Evolutionary conservation across 2,888 invertebrate species (phyloP).

Genomic region (Furcula furcula): DNA sequence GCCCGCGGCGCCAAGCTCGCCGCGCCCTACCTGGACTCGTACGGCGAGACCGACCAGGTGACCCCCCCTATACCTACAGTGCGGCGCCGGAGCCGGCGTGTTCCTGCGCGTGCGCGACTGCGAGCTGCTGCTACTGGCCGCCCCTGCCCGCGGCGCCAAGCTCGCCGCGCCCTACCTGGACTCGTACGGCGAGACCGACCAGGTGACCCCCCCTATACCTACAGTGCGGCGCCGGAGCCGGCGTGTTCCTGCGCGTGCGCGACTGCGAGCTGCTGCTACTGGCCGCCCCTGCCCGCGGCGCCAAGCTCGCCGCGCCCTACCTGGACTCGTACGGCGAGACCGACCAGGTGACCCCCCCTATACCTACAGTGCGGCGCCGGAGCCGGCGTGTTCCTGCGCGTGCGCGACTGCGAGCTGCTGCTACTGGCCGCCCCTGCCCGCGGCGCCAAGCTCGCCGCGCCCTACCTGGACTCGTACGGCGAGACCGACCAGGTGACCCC

Average conservation of each 20-base stretch:
- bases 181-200: constrained; percentile 90
- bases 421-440: constrained; percentile 91
- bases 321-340: constrained; percentile 97
- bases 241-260: constrained; percentile 91
- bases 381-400: constrained; percentile 94
- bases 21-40: constrained; percentile 98
- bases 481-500: constrained; percentile 70
- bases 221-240: constrained; percentile 96
- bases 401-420: constrained; percentile 76
- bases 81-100: constrained; percentile 95
- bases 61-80: constrained; percentile 71
- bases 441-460: constrained; percentile 95
- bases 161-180: constrained; percentile 97
- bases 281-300: constrained; percentile 91
- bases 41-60: constrained; percentile 85
- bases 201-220: not conserved
- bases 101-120: constrained; percentile 86
- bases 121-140: constrained; percentile 89
- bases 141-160: constrained; percentile 93
- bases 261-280: constrained; percentile 85
- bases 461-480: constrained; percentile 98
- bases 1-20: constrained; percentile 94
- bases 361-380: constrained; percentile 92
- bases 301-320: constrained; percentile 96
- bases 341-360: not conserved